These are phyloP conservation scores for Sakesphorus luctuosus DNA, from an alignment of 2,113 vertebrate genomes.

Conservation along the genomic window DNA sequence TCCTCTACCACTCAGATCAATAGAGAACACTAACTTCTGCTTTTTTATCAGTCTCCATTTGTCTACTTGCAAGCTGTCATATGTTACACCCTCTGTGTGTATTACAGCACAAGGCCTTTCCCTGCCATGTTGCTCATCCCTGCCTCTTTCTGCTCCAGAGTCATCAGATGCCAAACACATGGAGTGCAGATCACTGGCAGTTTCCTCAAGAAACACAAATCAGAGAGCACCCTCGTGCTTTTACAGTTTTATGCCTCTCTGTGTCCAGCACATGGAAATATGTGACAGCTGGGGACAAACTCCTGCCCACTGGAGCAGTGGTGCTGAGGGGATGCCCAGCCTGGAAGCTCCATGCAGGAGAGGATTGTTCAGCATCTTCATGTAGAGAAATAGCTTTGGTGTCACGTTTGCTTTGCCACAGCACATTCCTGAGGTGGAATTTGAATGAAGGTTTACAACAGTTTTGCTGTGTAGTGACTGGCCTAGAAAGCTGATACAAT, in stretches of 20 bases:
- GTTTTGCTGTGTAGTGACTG: background rate
- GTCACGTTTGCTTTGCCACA: background rate
- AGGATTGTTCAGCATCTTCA: background rate
- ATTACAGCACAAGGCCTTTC: background rate
- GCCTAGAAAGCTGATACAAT: background rate
- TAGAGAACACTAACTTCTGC: background rate
- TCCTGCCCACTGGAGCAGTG: background rate
- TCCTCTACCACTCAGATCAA: background rate
- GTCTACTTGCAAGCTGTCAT: background rate
- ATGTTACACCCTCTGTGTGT: background rate
- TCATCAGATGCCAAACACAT: background rate
- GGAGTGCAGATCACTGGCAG: background rate
- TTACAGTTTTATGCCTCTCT: background rate
- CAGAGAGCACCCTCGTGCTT: accelerated
- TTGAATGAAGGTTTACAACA: background rate
- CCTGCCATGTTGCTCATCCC: background rate
- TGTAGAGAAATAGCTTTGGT: background rate
- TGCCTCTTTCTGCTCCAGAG: background rate
- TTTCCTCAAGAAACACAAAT: background rate
- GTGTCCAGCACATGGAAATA: background rate
- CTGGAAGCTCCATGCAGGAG: background rate
- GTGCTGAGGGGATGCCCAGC: background rate
- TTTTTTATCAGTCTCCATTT: background rate
- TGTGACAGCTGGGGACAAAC: background rate
- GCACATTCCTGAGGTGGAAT: background rate